Percentiles rank a stretch among this genome's conserved stretches.
Conservation (phyloP, 2,797 vertebrate genomes). For the Xyrichtys novacula region DNA sequence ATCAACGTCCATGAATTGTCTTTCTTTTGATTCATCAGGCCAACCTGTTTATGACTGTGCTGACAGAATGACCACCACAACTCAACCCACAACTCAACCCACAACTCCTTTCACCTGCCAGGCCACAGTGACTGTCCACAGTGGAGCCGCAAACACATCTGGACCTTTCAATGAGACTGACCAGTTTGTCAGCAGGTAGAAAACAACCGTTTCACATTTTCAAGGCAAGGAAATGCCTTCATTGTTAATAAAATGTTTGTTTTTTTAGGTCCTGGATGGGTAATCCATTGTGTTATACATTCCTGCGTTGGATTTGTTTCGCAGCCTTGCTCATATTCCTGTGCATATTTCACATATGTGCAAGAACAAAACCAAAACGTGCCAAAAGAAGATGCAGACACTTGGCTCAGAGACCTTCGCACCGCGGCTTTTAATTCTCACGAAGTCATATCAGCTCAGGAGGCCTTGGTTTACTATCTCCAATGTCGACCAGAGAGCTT, state of each 20-base stretch:
- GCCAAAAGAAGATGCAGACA: not conserved
- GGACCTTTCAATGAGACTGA: slow-evolving; percentile 36
- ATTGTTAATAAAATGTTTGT: no score
- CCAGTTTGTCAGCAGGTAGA: slow-evolving; percentile 45
- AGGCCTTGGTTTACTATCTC: slow-evolving; percentile 4
- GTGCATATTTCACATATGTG: slow-evolving; percentile 13
- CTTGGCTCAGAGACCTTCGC: not conserved
- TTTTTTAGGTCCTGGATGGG: slow-evolving; percentile 41
- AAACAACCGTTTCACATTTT: not conserved
- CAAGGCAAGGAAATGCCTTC: not conserved
- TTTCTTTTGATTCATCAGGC: slow-evolving; percentile 46
- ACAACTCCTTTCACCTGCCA: slow-evolving; percentile 12
- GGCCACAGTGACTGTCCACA: not conserved
- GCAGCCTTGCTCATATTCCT: slow-evolving; percentile 38
- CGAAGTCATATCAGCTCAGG: slow-evolving; percentile 2
- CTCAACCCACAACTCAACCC: no score
- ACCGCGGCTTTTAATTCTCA: not conserved
- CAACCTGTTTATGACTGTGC: slow-evolving; percentile 69
- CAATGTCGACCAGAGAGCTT: not conserved
- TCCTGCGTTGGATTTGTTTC: slow-evolving; percentile 59
- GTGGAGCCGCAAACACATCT: slow-evolving; percentile 5
- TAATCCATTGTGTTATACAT: slow-evolving; percentile 47
- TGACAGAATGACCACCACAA: slow-evolving; percentile 54
- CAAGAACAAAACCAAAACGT: not conserved
- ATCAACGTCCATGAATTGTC: not conserved